Evolutionary conservation across 2,113 vertebrate species (phyloP).

Genomic region (Ibidorhyncha struthersii): DNA sequence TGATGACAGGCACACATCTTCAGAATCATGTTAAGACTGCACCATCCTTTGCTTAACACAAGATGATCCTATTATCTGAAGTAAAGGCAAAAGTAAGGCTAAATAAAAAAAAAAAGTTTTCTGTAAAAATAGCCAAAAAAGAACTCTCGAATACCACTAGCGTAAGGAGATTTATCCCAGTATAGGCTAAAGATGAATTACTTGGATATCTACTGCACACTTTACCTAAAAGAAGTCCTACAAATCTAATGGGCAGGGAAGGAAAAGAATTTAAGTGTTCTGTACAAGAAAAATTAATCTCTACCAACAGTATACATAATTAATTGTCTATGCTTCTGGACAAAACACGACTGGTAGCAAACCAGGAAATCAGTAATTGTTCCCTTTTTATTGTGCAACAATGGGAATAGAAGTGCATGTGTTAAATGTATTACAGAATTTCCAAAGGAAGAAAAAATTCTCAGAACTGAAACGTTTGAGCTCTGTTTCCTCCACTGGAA

Average conservation of each 20-base stretch:
- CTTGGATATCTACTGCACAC: not conserved
- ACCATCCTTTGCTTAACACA: not conserved
- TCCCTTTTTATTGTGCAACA: not conserved
- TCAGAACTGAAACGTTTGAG: not conserved
- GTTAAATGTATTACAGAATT: rapidly evolving
- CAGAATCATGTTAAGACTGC: not conserved
- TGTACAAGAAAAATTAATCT: not conserved
- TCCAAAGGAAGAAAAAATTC: not conserved
- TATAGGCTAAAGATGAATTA: not conserved
- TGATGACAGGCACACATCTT: not conserved
- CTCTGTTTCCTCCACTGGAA: not conserved
- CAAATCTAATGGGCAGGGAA: not conserved
- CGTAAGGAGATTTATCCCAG: not conserved
- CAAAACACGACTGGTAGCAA: not conserved
- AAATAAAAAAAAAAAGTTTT: not conserved
- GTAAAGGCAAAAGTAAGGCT: not conserved
- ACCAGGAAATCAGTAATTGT: not conserved
- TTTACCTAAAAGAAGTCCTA: not conserved
- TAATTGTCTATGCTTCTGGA: not conserved
- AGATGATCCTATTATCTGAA: not conserved
- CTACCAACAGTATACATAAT: not conserved
- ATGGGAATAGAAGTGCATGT: not conserved
- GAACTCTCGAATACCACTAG: not conserved
- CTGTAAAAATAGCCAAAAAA: not conserved
- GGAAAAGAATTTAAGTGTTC: not conserved